phyloP scores from a whole-genome alignment of 1,140 invertebrate species.

The Bemisia tabaci region DNA sequence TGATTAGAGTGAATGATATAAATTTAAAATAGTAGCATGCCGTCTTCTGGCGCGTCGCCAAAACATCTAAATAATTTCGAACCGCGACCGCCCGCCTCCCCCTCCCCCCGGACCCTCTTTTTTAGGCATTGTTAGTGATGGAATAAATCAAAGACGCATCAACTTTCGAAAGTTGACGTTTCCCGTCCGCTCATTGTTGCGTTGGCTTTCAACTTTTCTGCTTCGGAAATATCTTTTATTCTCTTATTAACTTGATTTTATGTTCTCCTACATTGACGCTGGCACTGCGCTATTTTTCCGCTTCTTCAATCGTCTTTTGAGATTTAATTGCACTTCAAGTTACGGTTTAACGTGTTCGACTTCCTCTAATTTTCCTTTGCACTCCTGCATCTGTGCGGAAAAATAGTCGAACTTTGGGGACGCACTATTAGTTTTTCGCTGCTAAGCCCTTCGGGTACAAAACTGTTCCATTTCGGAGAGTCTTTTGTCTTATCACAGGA shows the following conservation, averaged over 20 bases:
- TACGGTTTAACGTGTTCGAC: neutral
- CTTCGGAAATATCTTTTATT: neutral
- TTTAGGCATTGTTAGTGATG: neutral
- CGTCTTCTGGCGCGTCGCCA: neutral
- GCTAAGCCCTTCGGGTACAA: too few species aligned
- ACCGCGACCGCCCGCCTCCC: neutral
- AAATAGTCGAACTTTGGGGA: too few species aligned
- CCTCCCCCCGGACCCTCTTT: neutral
- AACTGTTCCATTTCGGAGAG: too few species aligned
- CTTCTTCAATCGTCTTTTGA: neutral
- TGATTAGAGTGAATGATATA: neutral
- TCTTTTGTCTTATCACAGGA: too few species aligned
- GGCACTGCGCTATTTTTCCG: neutral
- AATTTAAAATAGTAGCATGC: neutral
- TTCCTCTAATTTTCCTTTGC: neutral
- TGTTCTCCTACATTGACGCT: neutral
- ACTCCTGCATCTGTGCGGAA: too few species aligned
- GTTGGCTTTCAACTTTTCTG: neutral
- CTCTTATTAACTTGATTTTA: neutral
- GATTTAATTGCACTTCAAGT: neutral
- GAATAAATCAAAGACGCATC: neutral
- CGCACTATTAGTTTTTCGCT: too few species aligned
- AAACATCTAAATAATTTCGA: neutral
- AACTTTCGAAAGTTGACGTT: neutral
- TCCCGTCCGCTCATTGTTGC: neutral